phyloP scores from a whole-genome alignment of 2,888 invertebrate species.

The Peribatodes rhomboidaria region DNA sequence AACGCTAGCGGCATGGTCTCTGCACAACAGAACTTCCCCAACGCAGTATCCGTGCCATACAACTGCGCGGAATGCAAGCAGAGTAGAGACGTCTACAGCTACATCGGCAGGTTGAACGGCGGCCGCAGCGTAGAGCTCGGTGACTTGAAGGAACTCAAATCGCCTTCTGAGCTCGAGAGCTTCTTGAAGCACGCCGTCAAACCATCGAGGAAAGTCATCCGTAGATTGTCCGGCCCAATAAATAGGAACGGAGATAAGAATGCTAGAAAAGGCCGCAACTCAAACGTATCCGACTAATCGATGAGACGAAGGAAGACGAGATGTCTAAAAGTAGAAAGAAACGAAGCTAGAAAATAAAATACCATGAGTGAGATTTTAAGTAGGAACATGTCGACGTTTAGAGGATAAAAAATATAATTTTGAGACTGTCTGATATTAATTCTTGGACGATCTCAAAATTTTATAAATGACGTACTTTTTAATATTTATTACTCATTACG shows the following conservation, averaged over 20 bases:
- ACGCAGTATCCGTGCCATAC: constrained; percentile 87
- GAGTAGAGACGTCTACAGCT: constrained; percentile 67
- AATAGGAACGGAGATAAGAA: constrained; percentile 7
- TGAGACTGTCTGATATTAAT: constrained; percentile 77
- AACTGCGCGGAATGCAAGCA: constrained; percentile 87
- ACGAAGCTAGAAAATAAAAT: constrained; percentile 44
- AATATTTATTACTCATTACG: constrained; percentile 47
- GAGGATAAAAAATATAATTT: constrained; percentile 55
- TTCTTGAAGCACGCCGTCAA: constrained; percentile 76
- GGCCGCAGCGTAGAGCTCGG: constrained; percentile 70
- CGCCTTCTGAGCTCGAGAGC: constrained; percentile 71
- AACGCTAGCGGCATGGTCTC: constrained; percentile 75
- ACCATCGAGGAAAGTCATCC: constrained; percentile 70
- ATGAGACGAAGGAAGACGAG: constrained; percentile 48
- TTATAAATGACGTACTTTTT: constrained; percentile 54
- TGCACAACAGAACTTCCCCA: constrained; percentile 87
- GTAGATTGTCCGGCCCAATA: constrained; percentile 64
- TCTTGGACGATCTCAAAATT: constrained; percentile 84
- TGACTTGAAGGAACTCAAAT: constrained; percentile 77
- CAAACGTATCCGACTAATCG: constrained; percentile 48
- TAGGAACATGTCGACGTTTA: constrained; percentile 32
- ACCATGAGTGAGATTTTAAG: constrained; percentile 45
- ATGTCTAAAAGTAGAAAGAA: constrained; percentile 40
- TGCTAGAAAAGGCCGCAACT: constrained; percentile 30
- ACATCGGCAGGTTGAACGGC: constrained; percentile 70